Evolutionary conservation across 2,888 invertebrate species (phyloP), one percentile per base, ranked within the genome.

Genomic region (Laothoe populi): DNA sequence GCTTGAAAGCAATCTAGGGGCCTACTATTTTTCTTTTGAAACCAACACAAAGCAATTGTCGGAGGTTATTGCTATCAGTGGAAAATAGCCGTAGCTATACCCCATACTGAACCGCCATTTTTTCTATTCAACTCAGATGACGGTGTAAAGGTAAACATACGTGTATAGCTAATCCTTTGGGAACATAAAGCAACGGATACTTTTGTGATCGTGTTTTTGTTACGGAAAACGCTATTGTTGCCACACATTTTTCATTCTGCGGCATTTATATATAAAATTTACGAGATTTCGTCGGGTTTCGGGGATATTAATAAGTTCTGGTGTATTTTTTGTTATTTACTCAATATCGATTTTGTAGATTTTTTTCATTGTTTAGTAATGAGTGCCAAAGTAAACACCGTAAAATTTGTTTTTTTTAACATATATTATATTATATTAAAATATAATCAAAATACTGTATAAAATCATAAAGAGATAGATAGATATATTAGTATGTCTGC

Each of bases 31-130:
- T 79, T 78, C 82, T 85, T 85, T 87, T 82, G 77, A 83, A 77
- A 74, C 75, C 77, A 77, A 85, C 79, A 84, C 86, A 89, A 88
- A 84, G 87, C 87, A 77, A 86, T 87, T 86, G 86, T 87, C 75
- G 78, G 75, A 72, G 79, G 85, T 81, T 87, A 84, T 85, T 80
- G 83, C 81, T 78, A 80, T 83, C 81, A 81, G 78, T 70, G 65
- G 72, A 73, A 76, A 81, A 83, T 79, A 82, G 79, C 79, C 82
- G 77, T 76, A 74, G 76, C 77, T 72, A 71, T 67, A 62, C 68
- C 64, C 68, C 69, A 73, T 77, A 75, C 75, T 71, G 73, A 72
- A 70, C 68, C 66, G 72, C 70, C 70, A 75, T 73, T 78, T 77
- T 77, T 79, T 73, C 71, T 74, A 74, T 81, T 75, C 73, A 77